These are phyloP conservation scores for Venustaconcha ellipsiformis DNA, from an alignment of 1,140 invertebrate species.

Conservation along the genomic window DNA sequence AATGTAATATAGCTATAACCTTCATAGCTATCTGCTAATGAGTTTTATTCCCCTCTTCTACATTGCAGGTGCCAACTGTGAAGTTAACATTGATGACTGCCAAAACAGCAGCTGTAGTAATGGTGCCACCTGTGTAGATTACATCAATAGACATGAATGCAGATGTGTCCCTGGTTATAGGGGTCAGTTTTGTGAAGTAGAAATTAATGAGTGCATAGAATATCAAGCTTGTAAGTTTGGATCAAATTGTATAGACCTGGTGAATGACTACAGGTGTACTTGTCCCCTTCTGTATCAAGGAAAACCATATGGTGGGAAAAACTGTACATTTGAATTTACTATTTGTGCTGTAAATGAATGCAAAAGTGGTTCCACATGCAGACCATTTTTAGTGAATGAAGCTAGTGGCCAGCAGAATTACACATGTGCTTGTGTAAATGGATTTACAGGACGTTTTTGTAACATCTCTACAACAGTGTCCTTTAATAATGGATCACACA, in stretches of 20 bases:
- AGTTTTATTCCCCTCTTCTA: background rate
- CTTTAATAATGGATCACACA: conserved; percentile 73
- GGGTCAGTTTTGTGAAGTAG: conserved; percentile 41
- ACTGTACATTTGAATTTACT: conserved; percentile 80
- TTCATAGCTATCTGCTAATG: no score
- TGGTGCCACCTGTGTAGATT: conserved; percentile 85
- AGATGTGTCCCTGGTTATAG: conserved; percentile 73
- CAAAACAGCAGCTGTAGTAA: conserved; percentile 90
- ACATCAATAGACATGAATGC: conserved; percentile 55
- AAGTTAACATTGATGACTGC: conserved; percentile 91
- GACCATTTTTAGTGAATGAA: conserved; percentile 79
- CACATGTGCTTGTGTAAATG: conserved; percentile 81
- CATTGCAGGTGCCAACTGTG: conserved; percentile 76
- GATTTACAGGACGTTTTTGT: conserved; percentile 90
- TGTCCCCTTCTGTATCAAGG: conserved; percentile 61
- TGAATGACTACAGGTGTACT: conserved; percentile 52
- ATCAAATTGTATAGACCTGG: conserved; percentile 62
- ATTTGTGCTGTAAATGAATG: conserved; percentile 75
- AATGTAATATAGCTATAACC: no score
- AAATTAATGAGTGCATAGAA: conserved; percentile 51
- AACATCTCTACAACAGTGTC: conserved; percentile 90
- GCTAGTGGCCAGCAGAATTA: conserved; percentile 70
- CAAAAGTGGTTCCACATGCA: conserved; percentile 50
- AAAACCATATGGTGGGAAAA: conserved; percentile 84
- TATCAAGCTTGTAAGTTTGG: conserved; percentile 81